Conservation (phyloP, 30 jellyfish, hydroid and myxozoan species). For the Cassiopea andromeda region DNA sequence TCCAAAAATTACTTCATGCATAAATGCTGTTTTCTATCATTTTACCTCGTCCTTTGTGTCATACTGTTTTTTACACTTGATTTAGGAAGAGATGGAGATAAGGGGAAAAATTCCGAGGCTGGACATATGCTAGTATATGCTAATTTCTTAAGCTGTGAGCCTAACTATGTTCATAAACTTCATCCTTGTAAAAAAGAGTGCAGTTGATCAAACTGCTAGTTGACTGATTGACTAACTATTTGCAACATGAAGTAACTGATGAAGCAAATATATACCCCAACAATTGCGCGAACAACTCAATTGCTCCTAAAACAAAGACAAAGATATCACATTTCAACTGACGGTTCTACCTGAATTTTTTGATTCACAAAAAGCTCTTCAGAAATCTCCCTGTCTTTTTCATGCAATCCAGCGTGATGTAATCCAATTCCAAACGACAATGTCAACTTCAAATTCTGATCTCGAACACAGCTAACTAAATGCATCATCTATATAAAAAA, state of each 20-base stretch:
- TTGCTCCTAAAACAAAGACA: background rate
- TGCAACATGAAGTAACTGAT: background rate
- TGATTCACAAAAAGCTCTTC: slow-evolving; percentile 96
- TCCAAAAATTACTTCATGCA: too few species aligned
- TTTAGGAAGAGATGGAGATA: too few species aligned
- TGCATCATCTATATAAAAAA: slow-evolving; percentile 73
- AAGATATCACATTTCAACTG: background rate
- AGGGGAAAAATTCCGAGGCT: too few species aligned
- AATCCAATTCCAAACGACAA: slow-evolving; percentile 98
- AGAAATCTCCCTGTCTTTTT: slow-evolving; percentile 85
- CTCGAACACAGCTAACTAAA: slow-evolving; percentile 82
- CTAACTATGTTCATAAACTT: too few species aligned
- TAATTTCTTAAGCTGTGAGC: too few species aligned
- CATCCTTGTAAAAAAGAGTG: too few species aligned
- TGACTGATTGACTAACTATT: background rate
- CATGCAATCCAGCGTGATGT: slow-evolving; percentile 99
- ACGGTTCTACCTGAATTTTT: slow-evolving; percentile 81
- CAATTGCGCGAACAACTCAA: background rate
- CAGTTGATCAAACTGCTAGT: background rate
- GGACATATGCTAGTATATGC: too few species aligned
- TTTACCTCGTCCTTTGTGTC: too few species aligned
- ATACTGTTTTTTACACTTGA: too few species aligned
- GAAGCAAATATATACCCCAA: background rate
- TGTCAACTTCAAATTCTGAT: slow-evolving; percentile 89
- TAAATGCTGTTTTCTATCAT: too few species aligned